A percentile compares a stretch with the other conserved stretches of the same genome.
Evolutionary conservation across 2,888 invertebrate species (phyloP).

Genomic region (Oscheius sp.): DNA sequence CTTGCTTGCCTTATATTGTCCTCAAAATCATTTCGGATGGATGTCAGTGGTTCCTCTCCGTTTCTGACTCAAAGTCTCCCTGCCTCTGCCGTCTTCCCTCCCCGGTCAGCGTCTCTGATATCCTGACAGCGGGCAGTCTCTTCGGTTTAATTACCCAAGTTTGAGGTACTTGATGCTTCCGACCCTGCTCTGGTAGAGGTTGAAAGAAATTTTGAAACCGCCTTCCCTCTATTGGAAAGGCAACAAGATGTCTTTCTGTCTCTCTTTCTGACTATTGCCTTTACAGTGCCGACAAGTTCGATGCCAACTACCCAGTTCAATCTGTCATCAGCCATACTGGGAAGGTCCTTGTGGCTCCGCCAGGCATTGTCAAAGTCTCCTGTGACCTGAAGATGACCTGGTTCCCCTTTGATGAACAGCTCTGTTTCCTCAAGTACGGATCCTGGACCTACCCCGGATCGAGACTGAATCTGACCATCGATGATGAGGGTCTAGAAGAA

Average conservation of each 20-base stretch:
- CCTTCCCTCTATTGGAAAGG: neutral
- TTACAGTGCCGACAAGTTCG: constrained; percentile 94
- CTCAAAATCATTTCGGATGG: no score
- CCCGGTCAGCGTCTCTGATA: no score
- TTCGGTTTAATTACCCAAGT: no score
- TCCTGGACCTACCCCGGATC: constrained; percentile 36
- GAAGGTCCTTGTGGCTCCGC: constrained; percentile 93
- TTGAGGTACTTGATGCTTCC: no score
- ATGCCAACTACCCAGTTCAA: constrained; percentile 97
- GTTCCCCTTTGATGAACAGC: constrained; percentile 99
- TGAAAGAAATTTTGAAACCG: neutral
- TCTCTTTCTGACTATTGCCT: neutral
- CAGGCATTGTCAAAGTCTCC: constrained; percentile 97
- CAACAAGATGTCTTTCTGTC: neutral
- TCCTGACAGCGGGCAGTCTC: no score
- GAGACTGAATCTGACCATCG: constrained; percentile 25
- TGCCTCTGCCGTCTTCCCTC: no score
- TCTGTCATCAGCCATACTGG: constrained; percentile 95
- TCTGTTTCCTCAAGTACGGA: constrained; percentile 81
- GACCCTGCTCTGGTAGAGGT: no score
- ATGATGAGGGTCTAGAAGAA: neutral
- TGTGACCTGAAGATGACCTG: constrained; percentile 99
- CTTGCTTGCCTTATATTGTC: no score
- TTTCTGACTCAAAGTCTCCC: no score
- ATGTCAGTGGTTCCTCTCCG: no score